A percentile compares a stretch with the other conserved stretches of the same genome.
Conservation (phyloP, 1,140 invertebrate genomes). For the Belonocnema kinseyi region DNA sequence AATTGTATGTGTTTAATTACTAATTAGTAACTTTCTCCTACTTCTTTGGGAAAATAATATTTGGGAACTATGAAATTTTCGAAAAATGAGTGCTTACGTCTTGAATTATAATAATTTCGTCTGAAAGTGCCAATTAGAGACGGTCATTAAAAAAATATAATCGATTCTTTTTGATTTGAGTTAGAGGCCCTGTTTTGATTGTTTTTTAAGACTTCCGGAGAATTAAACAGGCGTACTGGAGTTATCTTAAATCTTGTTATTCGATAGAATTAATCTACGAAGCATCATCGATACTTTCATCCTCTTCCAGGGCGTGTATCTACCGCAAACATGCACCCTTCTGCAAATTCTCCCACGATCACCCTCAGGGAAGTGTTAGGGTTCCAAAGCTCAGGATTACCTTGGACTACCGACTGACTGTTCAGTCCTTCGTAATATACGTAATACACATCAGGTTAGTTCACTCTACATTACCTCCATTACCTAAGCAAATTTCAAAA, state of each 20-base stretch:
- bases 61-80: no score
- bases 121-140: not conserved
- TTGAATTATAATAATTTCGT: no score
- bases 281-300: constrained; percentile 50
- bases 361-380: constrained; percentile 57
- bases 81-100: no score
- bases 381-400: constrained; percentile 66
- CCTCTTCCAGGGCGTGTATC: constrained; percentile 46
- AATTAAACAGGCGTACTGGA: not conserved
- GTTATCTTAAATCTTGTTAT: constrained; percentile 23
- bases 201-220: not conserved
- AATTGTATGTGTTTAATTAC: no score
- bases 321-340: constrained; percentile 49
- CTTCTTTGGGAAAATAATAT: no score
- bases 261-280: constrained; percentile 50
- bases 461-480: constrained; percentile 67
- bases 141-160: not conserved
- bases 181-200: not conserved
- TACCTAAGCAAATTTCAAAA: constrained; percentile 49
- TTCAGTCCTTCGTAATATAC: constrained; percentile 31
- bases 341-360: constrained; percentile 66
- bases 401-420: constrained; percentile 49
- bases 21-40: no score
- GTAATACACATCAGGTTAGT: constrained; percentile 46
- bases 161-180: not conserved